phyloP scores from a whole-genome alignment of 35 echinoderm and acorn worm genomes.

The Nesometra sesokonis region DNA sequence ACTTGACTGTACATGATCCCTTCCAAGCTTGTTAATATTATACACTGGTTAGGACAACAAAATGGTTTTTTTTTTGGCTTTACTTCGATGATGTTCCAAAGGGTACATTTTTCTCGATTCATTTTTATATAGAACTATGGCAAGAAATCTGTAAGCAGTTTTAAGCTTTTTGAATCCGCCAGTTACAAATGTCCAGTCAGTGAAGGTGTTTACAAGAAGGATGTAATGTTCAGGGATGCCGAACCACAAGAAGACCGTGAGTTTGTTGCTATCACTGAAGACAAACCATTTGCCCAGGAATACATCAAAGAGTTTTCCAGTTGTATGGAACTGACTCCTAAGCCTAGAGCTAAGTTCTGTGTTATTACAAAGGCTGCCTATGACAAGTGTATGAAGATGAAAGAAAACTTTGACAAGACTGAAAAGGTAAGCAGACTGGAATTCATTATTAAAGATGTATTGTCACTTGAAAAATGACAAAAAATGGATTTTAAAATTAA shows the following conservation, averaged over 20 bases:
- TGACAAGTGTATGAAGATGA: conserved; percentile 45
- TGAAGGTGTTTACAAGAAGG: neutral
- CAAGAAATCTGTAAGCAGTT: conserved; percentile 7
- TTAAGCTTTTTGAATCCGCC: conserved; percentile 63
- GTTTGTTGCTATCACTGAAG: conserved; percentile 16
- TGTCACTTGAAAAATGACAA: no score
- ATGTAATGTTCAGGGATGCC: conserved; percentile 79
- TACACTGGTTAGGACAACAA: no score
- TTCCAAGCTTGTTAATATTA: no score
- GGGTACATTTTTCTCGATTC: no score
- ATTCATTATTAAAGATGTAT: no score
- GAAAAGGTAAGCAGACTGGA: conserved; percentile 6
- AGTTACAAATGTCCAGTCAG: conserved; percentile 35
- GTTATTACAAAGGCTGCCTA: conserved; percentile 24
- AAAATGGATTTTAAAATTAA: no score
- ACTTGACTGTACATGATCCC: no score
- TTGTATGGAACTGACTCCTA: conserved; percentile 28
- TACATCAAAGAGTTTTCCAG: conserved; percentile 39
- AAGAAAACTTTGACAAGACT: conserved; percentile 38
- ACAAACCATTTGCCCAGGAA: conserved; percentile 28
- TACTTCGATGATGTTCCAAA: no score
- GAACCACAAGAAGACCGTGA: conserved; percentile 22
- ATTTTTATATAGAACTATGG: conserved; percentile 18
- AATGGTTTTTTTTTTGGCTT: no score
- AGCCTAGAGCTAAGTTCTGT: conserved; percentile 74